Evolutionary conservation across 1,140 invertebrate species (phyloP).

Genomic region (Nasonia vitripennis): DNA sequence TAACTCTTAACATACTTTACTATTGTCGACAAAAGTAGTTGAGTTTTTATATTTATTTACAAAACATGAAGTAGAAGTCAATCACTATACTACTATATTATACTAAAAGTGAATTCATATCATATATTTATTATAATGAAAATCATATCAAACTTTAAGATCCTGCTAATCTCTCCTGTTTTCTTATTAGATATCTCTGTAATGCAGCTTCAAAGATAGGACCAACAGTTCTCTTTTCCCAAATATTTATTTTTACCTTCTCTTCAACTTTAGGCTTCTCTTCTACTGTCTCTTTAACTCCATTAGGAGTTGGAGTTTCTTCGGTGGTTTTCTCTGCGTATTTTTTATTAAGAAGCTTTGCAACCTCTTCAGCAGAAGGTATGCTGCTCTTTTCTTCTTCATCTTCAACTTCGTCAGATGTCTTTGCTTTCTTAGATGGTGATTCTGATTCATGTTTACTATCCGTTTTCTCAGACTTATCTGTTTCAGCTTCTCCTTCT

Average conservation of each 20-base stretch:
- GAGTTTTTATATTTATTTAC: too few relatives aligned
- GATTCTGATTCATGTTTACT: neutral
- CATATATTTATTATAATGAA: neutral
- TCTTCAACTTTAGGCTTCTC: constrained; percentile 58
- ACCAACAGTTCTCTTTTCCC: constrained; percentile 90
- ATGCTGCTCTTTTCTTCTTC: neutral
- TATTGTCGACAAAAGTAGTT: too few relatives aligned
- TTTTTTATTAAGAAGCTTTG: constrained; percentile 47
- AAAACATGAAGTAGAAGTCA: neutral
- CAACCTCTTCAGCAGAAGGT: neutral
- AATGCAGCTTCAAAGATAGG: constrained; percentile 87
- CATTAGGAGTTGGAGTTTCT: constrained; percentile 48
- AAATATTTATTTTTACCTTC: constrained; percentile 81
- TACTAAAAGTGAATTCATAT: neutral
- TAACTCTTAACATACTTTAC: too few relatives aligned
- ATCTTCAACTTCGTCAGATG: constrained; percentile 21
- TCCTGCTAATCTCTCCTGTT: constrained; percentile 74
- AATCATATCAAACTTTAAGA: constrained; percentile 34
- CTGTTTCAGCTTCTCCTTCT: constrained; percentile 41
- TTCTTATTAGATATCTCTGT: constrained; percentile 86
- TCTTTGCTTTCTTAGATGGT: constrained; percentile 24
- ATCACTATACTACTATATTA: neutral
- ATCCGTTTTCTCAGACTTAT: constrained; percentile 55
- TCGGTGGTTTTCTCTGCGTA: constrained; percentile 47
- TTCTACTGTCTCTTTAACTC: neutral